Base-by-base conservation (phyloP, 2,888 invertebrate genomes). In the Trichogramma dendrolimi region DNA sequence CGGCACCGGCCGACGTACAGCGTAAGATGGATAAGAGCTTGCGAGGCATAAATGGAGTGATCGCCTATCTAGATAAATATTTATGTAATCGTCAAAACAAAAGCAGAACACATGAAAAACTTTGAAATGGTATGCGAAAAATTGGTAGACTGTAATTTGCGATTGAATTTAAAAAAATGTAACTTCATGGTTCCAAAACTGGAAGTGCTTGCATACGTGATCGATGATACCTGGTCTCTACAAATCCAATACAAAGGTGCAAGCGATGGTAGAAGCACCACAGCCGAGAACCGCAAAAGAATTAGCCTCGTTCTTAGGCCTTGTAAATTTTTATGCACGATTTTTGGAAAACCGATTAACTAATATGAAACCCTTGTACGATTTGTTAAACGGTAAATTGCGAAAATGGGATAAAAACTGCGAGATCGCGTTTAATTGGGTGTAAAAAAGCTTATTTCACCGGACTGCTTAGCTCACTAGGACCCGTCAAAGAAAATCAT, bases 11-110 rank as follows among this genome's bases (percentile, higher is more conserved):
- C 38, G 71, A 71, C 52, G 71, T 73, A 55, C 71, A 72, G 58
- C 61, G 67, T 56, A 68, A 70, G 40, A 71, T 73, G 69, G 72
- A 75, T 41, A 55, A 64, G 39, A 57, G 72, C 39, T 55, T 73
- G 11, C 42, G 40, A 38, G 71, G 67, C 38, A 64, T 71, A 8
- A 43, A 58, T 8, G 65, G 65, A n/a, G 64, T 64, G 0, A 63
- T 66, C 0, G 53, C 62, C 6, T 72, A 67, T 55, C 49, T 72
- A 8, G 72, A 72, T 58, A 70, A 70, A 71, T 50, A 66, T 67
- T 38, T 67, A 70, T 27, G 52, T 71, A 6, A 68, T 62, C 49
- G 68, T 63, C 4, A 51, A 57, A 46, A 55, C 46, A 27, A 54
- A 63, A 14, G 40, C 44, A 11, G 66, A 69, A 47, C 67, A 71